Percentiles rank a stretch among this genome's conserved stretches.
These are phyloP conservation scores for Gopherus flavomarginatus DNA, from an alignment of 2,113 vertebrate genomes.

Conservation along the genomic window DNA sequence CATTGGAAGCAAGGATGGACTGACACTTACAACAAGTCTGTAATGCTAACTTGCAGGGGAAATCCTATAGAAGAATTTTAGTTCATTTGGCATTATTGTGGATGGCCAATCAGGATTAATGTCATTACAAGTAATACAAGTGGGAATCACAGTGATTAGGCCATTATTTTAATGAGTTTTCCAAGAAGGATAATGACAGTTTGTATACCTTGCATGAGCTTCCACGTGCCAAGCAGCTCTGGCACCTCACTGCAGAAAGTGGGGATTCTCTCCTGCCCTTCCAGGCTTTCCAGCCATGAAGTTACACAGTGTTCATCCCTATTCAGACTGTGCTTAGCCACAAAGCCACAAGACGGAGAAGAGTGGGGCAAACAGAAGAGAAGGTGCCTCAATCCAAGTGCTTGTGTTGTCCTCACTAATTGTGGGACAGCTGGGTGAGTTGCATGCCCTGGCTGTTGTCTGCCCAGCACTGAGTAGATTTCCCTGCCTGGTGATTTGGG, in stretches of 20 bases:
- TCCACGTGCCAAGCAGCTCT: background rate
- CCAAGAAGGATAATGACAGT: constrained; percentile 27
- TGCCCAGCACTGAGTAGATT: background rate
- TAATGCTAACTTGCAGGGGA: background rate
- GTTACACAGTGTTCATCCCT: background rate
- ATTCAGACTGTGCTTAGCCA: background rate
- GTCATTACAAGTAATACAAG: constrained; percentile 15
- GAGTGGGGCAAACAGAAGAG: background rate
- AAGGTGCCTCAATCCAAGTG: background rate
- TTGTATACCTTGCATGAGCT: background rate
- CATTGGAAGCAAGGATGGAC: background rate
- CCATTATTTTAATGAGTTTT: constrained; percentile 55
- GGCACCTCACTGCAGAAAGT: background rate
- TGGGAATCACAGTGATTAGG: constrained; percentile 44
- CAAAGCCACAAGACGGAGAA: background rate
- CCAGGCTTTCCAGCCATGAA: background rate
- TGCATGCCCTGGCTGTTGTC: background rate
- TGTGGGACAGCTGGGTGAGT: background rate
- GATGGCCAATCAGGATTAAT: constrained; percentile 49
- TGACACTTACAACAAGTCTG: background rate
- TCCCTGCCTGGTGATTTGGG: background rate
- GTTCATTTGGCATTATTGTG: background rate
- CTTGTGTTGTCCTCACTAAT: background rate
- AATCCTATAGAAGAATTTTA: background rate
- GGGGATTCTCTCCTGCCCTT: background rate